Evolutionary conservation across 2,888 invertebrate species (phyloP), one percentile per base, ranked within the genome.

Genomic region (Dryadula phaetusa): DNA sequence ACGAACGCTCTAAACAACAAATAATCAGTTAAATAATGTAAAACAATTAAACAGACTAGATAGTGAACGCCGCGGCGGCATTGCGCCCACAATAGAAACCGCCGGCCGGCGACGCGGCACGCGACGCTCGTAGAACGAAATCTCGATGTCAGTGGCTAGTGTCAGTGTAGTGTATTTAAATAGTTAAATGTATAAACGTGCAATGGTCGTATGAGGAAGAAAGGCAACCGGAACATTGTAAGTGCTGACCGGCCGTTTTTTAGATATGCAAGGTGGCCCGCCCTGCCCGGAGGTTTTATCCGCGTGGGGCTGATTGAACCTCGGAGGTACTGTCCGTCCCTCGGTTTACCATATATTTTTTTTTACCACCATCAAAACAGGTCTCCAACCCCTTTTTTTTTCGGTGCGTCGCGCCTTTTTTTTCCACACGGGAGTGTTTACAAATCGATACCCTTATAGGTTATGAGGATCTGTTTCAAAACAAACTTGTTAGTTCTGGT

Each of bases 101-200:
- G 96, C 96, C 80, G 96, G 96, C 88, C 94, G 90, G 85, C 81
- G 84, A 86, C 85, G 95, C 95, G 65, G 94, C 95, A 82, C 95
- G 95, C 82, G 95, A 87, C 86, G 87, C 86, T 84, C 79, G 82
- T 80, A 81, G 86, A 82, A 82, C 81, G 77, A 84, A 85, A 82
- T 83, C 84, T 84, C 85, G 83, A 91, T 92, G 91, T 91, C 88
- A 86, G 88, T 85, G 87, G 82, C 82, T 83, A 82, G 88, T 90
- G 90, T 81, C 84, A 84, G 90, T 92, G 88, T 87, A 88, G 90
- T 91, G 90, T 86, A 84, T 83, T 87, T 86, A 88, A 91, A 89
- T 90, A 90, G 87, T 89, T 89, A 90, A 90, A 92, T 92, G 91
- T 90, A 88, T 90, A 88, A 85, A 86, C 85, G 90, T 86, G 91